Evolutionary conservation across 2,888 invertebrate genomes (phyloP), one percentile per base, ranked within the genome.

Genomic region (Biston betularia): DNA sequence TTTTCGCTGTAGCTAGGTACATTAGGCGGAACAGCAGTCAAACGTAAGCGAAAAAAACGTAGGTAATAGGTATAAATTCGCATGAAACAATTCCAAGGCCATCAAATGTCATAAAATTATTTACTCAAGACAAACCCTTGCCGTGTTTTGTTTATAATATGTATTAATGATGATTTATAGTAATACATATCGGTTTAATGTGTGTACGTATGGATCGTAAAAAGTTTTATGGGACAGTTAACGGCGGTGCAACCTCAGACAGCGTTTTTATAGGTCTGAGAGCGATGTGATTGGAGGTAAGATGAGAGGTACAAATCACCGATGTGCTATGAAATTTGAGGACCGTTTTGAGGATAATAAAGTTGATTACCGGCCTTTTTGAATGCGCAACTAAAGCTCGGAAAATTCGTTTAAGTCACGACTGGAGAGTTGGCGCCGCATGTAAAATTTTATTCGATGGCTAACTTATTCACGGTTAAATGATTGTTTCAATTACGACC

Each of bases 151-250:
- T 89, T 90, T 89, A 86, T 88, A 87, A 81, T 83, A 74, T 80
- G 78, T 85, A 86, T 87, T 89, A 88, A 86, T 85, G 81, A 87
- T 91, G 90, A 93, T 92, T 92, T 92, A 92, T 91, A 85, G 79
- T 82, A 83, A 85, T 87, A 86, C 83, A 84, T 89, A 88, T 89
- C 85, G 86, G 81, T 86, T 87, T 90, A 90, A 91, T 90, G 89
- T 89, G 88, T 90, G 89, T 88, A 86, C 79, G 85, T 88, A 89
- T 89, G 89, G 88, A 78, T 85, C 80, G 88, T 92, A 89, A 91
- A 90, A 84, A 79, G 84, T 88, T 92, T 92, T 90, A 91, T 89
- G 88, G 82, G 86, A 86, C 89, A 87, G 79, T 89, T 89, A 84
- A 90, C 85, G 83, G 85, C 85, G 81, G 82, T 81, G 82, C 84